Percentiles rank a stretch among this genome's conserved stretches.
Conservation (phyloP, 2,888 invertebrate genomes). For the Drosophila histrio region DNA sequence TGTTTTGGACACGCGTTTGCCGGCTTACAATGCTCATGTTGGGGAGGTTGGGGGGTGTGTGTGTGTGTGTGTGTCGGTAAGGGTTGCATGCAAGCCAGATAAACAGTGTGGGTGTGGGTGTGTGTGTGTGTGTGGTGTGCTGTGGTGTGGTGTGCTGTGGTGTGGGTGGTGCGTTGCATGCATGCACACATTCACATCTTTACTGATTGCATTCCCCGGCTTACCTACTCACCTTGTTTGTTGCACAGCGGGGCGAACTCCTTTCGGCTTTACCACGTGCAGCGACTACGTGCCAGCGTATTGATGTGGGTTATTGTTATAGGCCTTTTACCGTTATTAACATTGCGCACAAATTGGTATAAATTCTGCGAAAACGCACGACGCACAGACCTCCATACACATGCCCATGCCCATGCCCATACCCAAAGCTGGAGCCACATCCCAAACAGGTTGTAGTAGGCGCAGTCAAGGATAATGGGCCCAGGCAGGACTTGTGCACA, state of each 20-base stretch:
- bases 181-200: conserved; percentile 48
- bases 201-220: conserved; percentile 75
- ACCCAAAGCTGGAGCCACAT: not conserved
- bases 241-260: conserved; percentile 66
- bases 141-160: conserved; percentile 7
- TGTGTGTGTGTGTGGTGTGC: conserved; percentile 3
- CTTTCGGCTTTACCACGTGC: conserved; percentile 66
- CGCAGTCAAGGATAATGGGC: conserved; percentile 51
- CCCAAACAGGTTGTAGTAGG: conserved; percentile 50
- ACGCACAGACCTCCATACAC: conserved; percentile 16
- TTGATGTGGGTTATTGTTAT: conserved; percentile 79
- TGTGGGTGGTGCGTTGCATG: conserved; percentile 36
- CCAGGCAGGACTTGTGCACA: conserved; percentile 27
- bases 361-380: conserved; percentile 74
- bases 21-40: conserved; percentile 49
- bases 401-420: not conserved
- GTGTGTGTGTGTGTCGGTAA: conserved; percentile 26
- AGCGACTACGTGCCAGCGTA: conserved; percentile 70
- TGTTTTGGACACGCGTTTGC: conserved; percentile 77
- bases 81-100: conserved; percentile 44
- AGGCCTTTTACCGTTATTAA: conserved; percentile 75
- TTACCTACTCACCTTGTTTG: conserved; percentile 78
- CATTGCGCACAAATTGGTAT: conserved; percentile 74
- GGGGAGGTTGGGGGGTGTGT: conserved; percentile 12
- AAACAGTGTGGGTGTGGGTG: conserved; percentile 1